Conservation (phyloP, 2,113 vertebrate genomes). For the Jacana jacana region DNA sequence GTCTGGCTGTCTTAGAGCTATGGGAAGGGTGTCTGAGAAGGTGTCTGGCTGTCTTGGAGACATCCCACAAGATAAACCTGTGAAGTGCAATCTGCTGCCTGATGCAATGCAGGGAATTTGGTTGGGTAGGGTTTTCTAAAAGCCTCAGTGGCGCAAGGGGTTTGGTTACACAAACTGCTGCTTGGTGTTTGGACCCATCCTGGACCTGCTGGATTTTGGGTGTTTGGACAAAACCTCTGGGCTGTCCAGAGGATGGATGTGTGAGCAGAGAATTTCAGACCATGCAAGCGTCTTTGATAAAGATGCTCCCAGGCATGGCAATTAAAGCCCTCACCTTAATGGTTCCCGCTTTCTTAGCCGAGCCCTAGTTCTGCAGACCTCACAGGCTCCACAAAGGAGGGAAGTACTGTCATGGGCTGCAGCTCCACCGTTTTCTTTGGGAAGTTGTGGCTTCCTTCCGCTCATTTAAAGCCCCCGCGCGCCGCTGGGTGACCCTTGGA, state of each 20-base stretch:
- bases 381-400: not conserved
- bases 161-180: not conserved
- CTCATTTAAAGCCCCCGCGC: not conserved
- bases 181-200: not conserved
- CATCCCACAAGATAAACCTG: not conserved
- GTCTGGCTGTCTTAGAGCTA: not conserved
- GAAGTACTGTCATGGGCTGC: not conserved
- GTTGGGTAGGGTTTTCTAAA: not conserved
- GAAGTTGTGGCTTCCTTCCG: slow-evolving; percentile 39
- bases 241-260: not conserved
- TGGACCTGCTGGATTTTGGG: not conserved
- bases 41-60: not conserved
- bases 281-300: accelerated
- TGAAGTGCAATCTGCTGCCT: accelerated
- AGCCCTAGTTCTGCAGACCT: not conserved
- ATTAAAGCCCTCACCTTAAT: not conserved
- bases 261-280: not conserved
- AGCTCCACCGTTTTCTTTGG: not conserved
- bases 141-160: not conserved
- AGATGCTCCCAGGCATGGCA: not conserved
- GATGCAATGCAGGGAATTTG: not conserved
- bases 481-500: not conserved
- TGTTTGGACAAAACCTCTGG: not conserved
- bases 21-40: no score
- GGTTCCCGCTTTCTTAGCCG: accelerated